Evolutionary conservation across 1,140 invertebrate species (phyloP), one percentile per base, ranked within the genome.

Genomic region (Ips typographus): DNA sequence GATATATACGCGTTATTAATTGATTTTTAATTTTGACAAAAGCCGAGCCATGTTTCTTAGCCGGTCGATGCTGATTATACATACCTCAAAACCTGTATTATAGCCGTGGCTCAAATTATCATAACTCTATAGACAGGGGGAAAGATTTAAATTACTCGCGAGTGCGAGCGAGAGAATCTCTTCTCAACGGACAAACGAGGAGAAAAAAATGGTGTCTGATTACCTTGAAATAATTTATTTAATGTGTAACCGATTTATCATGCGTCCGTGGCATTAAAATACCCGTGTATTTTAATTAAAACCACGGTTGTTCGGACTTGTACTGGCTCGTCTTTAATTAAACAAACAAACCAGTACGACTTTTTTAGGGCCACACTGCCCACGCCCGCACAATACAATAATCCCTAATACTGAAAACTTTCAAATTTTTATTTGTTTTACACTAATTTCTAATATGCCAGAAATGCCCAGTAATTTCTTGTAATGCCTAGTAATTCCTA

Each of bases 11-110:
- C 49, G 56, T 71, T 65, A 71, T 71, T 71, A 71, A 71, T 71
- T 71, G 69, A 71, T 71, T 71, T 71, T 71, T 71, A 71, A 71
- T 71, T 71, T 71, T 53, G 69, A 71, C 69, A 71, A 71, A 71
- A 71, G 69, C 69, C 41, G 49, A 60, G 69, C 57, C 57, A 64
- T 70, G 68, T 70, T 70, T 62, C 62, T 65, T 64, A 42, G 44
- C 60, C 57, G 52, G 44, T 22, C 44, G 51, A 49, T 42, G 58
- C 68, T 70, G 63, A 64, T 70, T 68, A 70, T 64, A 64, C 39
- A 36, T 51, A 59, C 57, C 40, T 40, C 22, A 22, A 22, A 22
- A 22, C 22, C 22, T 22, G 22, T 22, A 22, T 41, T 70, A 70
- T 40, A 39, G 59, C 51, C 51, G 67, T 59, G 37, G n/a, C 39